Evolutionary conservation across 2,888 invertebrate species (phyloP), one percentile per base, ranked within the genome.

Genomic region (Ophion obscuratus): DNA sequence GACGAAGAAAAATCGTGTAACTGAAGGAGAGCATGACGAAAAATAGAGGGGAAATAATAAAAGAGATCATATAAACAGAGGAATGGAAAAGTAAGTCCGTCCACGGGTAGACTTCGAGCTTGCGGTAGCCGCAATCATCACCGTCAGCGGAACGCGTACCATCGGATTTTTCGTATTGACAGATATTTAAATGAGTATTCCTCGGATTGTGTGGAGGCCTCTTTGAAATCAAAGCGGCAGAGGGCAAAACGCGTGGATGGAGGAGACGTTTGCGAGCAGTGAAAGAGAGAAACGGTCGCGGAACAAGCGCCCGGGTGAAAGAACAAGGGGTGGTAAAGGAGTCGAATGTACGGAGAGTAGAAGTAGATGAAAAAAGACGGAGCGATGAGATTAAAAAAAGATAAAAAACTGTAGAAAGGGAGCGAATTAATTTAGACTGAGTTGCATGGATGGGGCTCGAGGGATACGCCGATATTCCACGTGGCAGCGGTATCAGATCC

Each of bases 151-250:
- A 79, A 82, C 88, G 87, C 85, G 84, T 88, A 87, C 87, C 88
- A 89, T 90, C 88, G 88, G 88, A 88, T 90, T 90, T 85, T 84
- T 89, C 90, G 89, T 93, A 93, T 93, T 91, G 93, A 93, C 93
- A 93, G 93, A 92, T 93, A 93, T 93, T 93, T 93, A 93, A 94
- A 94, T 93, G 93, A 93, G 92, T 93, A 93, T 93, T 91, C 90
- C 92, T 92, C 90, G 84, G 89, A 89, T 89, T 89, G 91, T 89
- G 90, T 89, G 83, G 89, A 89, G 88, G 90, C 90, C 92, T 91
- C 92, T 93, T 93, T 92, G 92, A 92, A 93, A 92, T 93, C 92
- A 92, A 92, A 93, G 91, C 92, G 88, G 84, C 89, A 89, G 90
- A 75, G 74, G 81, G 66, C 59, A 90, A 81, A 81, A 84, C 27